Base-by-base conservation (phyloP, 2,888 invertebrate genomes). In the Andrena trimmerana region DNA sequence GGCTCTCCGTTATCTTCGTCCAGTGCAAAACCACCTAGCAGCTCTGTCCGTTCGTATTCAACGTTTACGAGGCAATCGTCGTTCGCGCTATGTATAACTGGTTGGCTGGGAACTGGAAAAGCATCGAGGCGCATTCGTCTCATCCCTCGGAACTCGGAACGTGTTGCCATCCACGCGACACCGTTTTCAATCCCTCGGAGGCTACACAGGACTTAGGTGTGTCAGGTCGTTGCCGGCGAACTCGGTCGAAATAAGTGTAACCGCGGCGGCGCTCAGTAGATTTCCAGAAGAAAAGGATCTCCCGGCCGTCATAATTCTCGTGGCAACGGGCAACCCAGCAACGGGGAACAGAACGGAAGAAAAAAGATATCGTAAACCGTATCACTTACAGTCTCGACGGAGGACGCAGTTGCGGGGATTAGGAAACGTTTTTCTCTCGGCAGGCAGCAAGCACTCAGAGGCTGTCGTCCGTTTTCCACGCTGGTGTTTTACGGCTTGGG, bases 381-480 rank as follows among this genome's bases (percentile, higher is more conserved):
- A 84, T 81, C 85, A 73, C 83, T 84, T 81, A 75, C 65, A 68
- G 70, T 74, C 62, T 72, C 67, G 71, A 78, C 81, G 77, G 75
- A 78, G 84, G 79, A 85, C 82, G 74, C 70, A 77, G 78, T 78
- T 75, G 83, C 54, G 75, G 29, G 82, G 79, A 85, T 85, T 84
- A 85, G 84, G 78, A 77, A 82, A 72, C 78, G 77, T 81, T 84
- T 71, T 81, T 65, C 85, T 79, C 79, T 67, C 66, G 70, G 48
- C 69, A 63, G 70, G 62, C 70, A 33, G 48, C 62, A 6, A 67
- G 60, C 79, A 79, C 83, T 75, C 73, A 20, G 76, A 66, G 76
- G 79, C 79, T 84, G 83, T 70, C 83, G 72, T 73, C 68, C 79
- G 76, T 83, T 84, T 76, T 83, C 84, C 76, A 69, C 83, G 66